phyloP scores from a whole-genome alignment of 2,888 invertebrate species.

The Oscheius sp. region DNA sequence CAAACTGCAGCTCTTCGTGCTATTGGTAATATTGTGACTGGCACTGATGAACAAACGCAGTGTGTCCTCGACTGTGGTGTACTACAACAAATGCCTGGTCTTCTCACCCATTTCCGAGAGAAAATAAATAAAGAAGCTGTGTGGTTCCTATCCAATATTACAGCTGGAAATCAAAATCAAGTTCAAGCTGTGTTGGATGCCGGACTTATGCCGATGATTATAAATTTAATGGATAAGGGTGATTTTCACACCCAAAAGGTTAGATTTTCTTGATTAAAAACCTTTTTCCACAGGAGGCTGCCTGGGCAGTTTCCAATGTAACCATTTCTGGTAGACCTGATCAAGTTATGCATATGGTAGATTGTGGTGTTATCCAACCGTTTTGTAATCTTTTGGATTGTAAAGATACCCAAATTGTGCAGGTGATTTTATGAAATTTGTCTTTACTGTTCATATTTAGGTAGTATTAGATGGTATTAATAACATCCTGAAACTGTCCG shows the following conservation, averaged over 20 bases:
- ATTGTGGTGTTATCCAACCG: slow-evolving; percentile 91
- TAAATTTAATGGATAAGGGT: slow-evolving; percentile 84
- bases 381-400: slow-evolving; percentile 93
- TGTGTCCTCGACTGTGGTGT: slow-evolving; percentile 94
- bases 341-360: slow-evolving; percentile 86
- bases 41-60: slow-evolving; percentile 98
- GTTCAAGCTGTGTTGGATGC: slow-evolving; percentile 93
- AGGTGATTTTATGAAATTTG: slow-evolving; percentile 44
- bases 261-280: slow-evolving; percentile 70
- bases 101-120: slow-evolving; percentile 86
- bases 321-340: slow-evolving; percentile 95
- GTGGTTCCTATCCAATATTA: slow-evolving; percentile 82
- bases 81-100: slow-evolving; percentile 88
- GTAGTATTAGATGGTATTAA: slow-evolving; percentile 95
- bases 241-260: slow-evolving; percentile 99
- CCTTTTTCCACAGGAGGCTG: slow-evolving; percentile 82
- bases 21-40: slow-evolving; percentile 95
- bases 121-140: slow-evolving; percentile 88
- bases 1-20: slow-evolving; percentile 93
- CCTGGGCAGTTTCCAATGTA: slow-evolving; percentile 98
- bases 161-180: slow-evolving; percentile 96
- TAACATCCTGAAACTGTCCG: slow-evolving; percentile 97
- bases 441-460: slow-evolving; percentile 74
- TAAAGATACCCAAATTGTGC: slow-evolving; percentile 86
- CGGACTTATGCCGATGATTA: slow-evolving; percentile 89